These are phyloP conservation scores for Goniozus legneri DNA, from an alignment of 1,140 invertebrate species.

Conservation along the genomic window DNA sequence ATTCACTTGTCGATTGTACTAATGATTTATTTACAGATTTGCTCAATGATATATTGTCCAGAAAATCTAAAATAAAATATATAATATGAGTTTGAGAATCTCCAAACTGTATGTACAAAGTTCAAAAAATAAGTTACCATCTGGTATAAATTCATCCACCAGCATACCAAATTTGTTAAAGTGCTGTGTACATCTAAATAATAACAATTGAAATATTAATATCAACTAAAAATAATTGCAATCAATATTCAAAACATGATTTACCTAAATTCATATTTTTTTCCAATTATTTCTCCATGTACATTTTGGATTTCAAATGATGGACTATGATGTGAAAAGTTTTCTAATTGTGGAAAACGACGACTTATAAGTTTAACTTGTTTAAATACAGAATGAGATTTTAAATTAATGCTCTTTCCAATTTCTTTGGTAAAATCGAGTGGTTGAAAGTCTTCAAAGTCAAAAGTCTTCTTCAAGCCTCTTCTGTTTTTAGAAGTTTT, in stretches of 20 bases:
- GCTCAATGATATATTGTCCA: not conserved
- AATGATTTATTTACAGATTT: not conserved
- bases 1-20: not conserved
- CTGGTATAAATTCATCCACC: slow-evolving; percentile 32
- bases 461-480: too few relatives aligned
- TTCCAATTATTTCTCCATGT: slow-evolving; percentile 40
- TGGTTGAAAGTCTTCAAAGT: slow-evolving; percentile 37
- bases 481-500: slow-evolving; percentile 26
- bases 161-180: slow-evolving; percentile 30
- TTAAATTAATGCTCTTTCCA: slow-evolving; percentile 39
- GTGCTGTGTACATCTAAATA: slow-evolving; percentile 36
- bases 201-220: too few relatives aligned
- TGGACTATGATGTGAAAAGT: slow-evolving; percentile 13
- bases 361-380: slow-evolving; percentile 38
- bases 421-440: slow-evolving; percentile 28
- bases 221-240: not conserved
- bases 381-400: slow-evolving; percentile 17
- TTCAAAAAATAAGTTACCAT: slow-evolving; percentile 21
- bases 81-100: slow-evolving; percentile 5
- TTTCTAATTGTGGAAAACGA: slow-evolving; percentile 43
- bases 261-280: slow-evolving; percentile 47
- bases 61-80: slow-evolving; percentile 8
- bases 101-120: slow-evolving; percentile 1
- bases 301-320: slow-evolving; percentile 33
- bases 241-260: not conserved